Conservation (phyloP, 2,888 invertebrate species). For the Pandemis heparana region DNA sequence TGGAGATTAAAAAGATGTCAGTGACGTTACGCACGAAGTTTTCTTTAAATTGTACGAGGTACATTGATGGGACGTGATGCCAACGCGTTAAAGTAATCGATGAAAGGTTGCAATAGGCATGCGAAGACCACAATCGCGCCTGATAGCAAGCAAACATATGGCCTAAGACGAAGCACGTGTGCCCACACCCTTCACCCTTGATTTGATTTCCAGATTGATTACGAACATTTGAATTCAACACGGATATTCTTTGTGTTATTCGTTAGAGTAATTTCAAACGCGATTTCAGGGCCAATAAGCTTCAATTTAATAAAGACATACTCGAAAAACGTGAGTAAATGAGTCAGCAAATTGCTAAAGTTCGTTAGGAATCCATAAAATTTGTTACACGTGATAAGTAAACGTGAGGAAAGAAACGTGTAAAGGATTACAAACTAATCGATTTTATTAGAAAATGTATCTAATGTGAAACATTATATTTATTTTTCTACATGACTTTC, state of each 20-base stretch:
- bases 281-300: not conserved
- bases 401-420: conserved; percentile 22
- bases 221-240: not conserved
- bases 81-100: not conserved
- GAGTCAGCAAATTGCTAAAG: not conserved
- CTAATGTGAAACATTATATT: not conserved
- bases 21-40: not conserved
- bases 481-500: too few species aligned
- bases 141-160: too few species aligned
- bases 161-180: too few species aligned
- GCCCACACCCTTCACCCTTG: too few species aligned
- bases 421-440: not conserved
- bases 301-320: not conserved
- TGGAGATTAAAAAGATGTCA: not conserved
- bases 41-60: not conserved
- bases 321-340: not conserved
- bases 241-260: not conserved
- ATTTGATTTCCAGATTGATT: too few species aligned
- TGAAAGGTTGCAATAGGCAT: not conserved
- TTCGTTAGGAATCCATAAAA: conserved; percentile 35
- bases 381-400: conserved; percentile 10
- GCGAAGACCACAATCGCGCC: too few species aligned
- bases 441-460: not conserved
- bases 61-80: not conserved
- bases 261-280: not conserved